Base-by-base conservation (phyloP, 2,888 invertebrate genomes). In the Nomada ruficornis region DNA sequence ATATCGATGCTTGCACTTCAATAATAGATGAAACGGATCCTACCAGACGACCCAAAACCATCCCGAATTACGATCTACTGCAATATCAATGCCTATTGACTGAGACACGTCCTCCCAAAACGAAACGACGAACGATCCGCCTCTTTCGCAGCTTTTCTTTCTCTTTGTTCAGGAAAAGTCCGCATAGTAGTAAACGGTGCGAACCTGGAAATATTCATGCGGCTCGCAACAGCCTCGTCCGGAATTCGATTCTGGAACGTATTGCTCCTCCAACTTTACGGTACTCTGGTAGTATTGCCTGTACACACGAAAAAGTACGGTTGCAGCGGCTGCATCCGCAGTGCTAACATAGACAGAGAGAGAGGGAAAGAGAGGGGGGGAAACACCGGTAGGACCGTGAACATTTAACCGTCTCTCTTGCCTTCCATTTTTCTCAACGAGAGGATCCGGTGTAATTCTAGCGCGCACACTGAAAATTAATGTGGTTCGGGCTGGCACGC, bases 161-260 rank as follows among this genome's bases (percentile, higher is more conserved):
- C 42, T 54, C 50, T 71, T 47, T 23, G 10, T 55, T 63, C 47
- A 52, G n/a, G 50, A 20, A 42, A 29, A 73, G 42, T 36, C 57
- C 20, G 50, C 15, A 18, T 26, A 23, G 63, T 55, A 60, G 44
- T 62, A 42, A 55, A 44, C 52, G 26, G 47, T n/a, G 42, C 57
- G 20, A 57, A 47, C 26, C 26, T 50, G 64, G 64, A 78, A 82
- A 82, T 78, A 83, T 83, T 83, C 82, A 78, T 78, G 83, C 20
- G 75, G 82, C 75, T 76, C 52, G 69, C 42, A 20, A 20, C 67
- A 75, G 78, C 69, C 82, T 78, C 69, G 82, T 82, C 68, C 78
- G 82, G 82, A 82, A 83, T 83, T 82, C 83, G 83, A 84, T 84
- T 80, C 83, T 57, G 72, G 77, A 80, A 74, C 73, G 79, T 83